phyloP scores from a whole-genome alignment of 2,797 vertebrate species.

The Astyanax mexicanus region DNA sequence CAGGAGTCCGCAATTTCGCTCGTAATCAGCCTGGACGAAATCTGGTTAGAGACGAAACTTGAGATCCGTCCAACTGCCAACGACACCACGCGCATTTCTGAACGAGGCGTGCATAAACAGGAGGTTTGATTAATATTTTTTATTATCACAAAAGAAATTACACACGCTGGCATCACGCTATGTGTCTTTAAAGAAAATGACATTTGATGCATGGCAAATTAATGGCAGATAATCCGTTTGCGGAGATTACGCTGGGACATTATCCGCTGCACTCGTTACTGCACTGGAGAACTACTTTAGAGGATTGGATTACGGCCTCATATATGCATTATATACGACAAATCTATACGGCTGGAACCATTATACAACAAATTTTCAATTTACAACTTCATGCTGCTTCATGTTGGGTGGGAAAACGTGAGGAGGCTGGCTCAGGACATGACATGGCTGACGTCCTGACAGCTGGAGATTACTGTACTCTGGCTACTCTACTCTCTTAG shows the following conservation, averaged over 20 bases:
- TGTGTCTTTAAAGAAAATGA: slow-evolving; percentile 64
- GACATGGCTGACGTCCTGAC: not conserved
- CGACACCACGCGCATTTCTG: not conserved
- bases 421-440: not conserved
- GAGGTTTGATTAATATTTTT: not conserved
- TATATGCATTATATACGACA: slow-evolving; percentile 51
- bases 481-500: too few species aligned
- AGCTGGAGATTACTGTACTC: too few species aligned
- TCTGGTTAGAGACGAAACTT: slow-evolving; percentile 42
- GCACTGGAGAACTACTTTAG: slow-evolving; percentile 80
- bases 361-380: slow-evolving; percentile 47
- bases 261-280: slow-evolving; percentile 74
- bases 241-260: slow-evolving; percentile 74
- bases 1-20: slow-evolving; percentile 12
- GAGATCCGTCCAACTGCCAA: not conserved
- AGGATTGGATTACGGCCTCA: slow-evolving; percentile 70
- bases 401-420: not conserved
- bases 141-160: not conserved
- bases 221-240: slow-evolving; percentile 66
- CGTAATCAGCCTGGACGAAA: slow-evolving; percentile 35
- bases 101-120: not conserved
- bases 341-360: slow-evolving; percentile 22
- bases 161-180: not conserved
- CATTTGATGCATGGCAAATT: slow-evolving; percentile 58
- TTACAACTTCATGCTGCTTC: slow-evolving; percentile 24